A percentile compares a stretch with the other conserved stretches of the same genome.
Conservation (phyloP, 92 coral and sea anemone genomes). For the Scolanthus callimorphus region DNA sequence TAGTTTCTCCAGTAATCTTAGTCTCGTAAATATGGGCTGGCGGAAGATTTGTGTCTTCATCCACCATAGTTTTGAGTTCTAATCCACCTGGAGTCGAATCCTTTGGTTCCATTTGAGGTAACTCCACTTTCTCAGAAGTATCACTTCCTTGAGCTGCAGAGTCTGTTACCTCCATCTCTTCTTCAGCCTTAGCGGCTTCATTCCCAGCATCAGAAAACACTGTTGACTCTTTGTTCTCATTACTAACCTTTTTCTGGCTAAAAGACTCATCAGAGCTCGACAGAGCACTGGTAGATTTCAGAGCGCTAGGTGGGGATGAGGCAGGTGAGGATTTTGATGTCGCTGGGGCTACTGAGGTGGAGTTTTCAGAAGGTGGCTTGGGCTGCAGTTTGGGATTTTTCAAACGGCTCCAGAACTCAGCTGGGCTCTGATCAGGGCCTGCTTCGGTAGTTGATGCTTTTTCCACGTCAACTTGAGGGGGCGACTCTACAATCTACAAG, state of each 20-base stretch:
- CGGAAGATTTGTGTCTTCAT: too few relatives aligned
- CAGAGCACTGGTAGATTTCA: not conserved
- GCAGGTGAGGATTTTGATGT: slow-evolving; percentile 7
- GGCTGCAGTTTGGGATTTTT: slow-evolving; percentile 3
- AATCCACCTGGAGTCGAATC: too few relatives aligned
- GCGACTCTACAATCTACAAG: not conserved
- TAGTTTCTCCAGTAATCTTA: too few relatives aligned
- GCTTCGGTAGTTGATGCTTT: slow-evolving; percentile 25
- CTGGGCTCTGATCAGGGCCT: slow-evolving; percentile 40
- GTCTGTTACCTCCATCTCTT: not conserved
- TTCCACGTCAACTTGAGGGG: slow-evolving; percentile 31
- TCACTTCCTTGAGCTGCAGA: too few relatives aligned
- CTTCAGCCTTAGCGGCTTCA: not conserved
- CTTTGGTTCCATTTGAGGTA: too few relatives aligned
- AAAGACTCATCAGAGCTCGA: not conserved
- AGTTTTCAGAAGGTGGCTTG: slow-evolving; percentile 1
- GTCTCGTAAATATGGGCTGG: too few relatives aligned
- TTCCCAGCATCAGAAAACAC: too few relatives aligned
- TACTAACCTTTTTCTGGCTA: not conserved
- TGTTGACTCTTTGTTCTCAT: too few relatives aligned
- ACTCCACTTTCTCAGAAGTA: too few relatives aligned
- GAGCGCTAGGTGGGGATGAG: too few relatives aligned
- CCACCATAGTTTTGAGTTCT: too few relatives aligned
- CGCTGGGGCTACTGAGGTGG: not conserved
- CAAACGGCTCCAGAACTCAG: slow-evolving; percentile 63